These are phyloP conservation scores for Limenitis arthemis DNA, from an alignment of 2,888 invertebrate genomes.

Conservation along the genomic window DNA sequence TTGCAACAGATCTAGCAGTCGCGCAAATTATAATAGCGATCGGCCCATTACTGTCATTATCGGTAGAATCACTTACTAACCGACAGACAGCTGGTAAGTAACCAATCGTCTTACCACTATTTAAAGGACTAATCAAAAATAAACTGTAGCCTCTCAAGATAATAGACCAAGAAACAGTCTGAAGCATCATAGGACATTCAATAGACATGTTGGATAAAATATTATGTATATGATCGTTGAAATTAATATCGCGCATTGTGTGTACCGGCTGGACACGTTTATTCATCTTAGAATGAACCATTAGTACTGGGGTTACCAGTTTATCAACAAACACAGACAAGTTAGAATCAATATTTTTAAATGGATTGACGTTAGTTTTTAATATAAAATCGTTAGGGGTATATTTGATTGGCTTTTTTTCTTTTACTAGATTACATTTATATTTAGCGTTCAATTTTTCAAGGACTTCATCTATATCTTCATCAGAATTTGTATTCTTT, in stretches of 20 bases:
- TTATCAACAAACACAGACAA: conserved; percentile 59
- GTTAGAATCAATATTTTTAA: conserved; percentile 46
- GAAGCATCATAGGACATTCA: conserved; percentile 66
- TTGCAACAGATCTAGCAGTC: conserved; percentile 68
- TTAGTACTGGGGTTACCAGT: conserved; percentile 47
- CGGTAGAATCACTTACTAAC: conserved; percentile 60
- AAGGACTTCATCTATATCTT: conserved; percentile 31
- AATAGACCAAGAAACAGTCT: conserved; percentile 80
- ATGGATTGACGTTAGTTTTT: conserved; percentile 47
- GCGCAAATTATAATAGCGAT: conserved; percentile 77
- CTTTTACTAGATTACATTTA: conserved; percentile 7
- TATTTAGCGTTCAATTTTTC: conserved; percentile 29
- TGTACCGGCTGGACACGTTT: conserved; percentile 41
- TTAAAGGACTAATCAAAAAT: conserved; percentile 72
- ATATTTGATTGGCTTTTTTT: neutral
- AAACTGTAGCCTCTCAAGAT: conserved; percentile 76
- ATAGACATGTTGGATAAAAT: conserved; percentile 46
- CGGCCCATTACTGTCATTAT: conserved; percentile 68
- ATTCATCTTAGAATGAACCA: conserved; percentile 56
- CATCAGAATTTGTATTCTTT: conserved; percentile 31
- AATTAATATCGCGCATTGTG: conserved; percentile 44
- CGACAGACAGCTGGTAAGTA: conserved; percentile 79
- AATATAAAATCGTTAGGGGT: conserved; percentile 2
- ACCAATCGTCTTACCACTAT: conserved; percentile 79
- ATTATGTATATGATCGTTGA: conserved; percentile 42